These are phyloP conservation scores for Sceloporus undulatus DNA, from an alignment of 2,113 vertebrate species.

Conservation along the genomic window DNA sequence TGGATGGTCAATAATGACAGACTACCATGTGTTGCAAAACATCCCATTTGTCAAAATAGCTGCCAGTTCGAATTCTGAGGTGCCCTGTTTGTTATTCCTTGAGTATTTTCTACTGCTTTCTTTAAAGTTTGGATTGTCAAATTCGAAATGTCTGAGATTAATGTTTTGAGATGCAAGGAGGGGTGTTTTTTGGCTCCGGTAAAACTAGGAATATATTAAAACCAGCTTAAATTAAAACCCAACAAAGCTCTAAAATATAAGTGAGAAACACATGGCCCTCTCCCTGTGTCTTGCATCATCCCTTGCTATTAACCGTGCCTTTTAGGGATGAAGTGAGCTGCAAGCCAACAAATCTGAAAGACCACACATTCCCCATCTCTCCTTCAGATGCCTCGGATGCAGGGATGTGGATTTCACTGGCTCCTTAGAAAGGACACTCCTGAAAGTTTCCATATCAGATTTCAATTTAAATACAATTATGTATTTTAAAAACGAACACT, in stretches of 20 bases:
- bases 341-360: too few species aligned
- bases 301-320: too few species aligned
- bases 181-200: background rate
- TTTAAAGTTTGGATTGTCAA: background rate
- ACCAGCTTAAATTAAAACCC: background rate
- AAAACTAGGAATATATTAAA: background rate
- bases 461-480: background rate
- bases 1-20: too few species aligned
- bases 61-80: too few species aligned
- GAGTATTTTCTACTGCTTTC: too few species aligned
- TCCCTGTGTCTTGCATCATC: too few species aligned
- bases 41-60: too few species aligned
- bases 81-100: too few species aligned
- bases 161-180: background rate
- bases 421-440: background rate
- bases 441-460: background rate
- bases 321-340: too few species aligned
- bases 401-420: too few species aligned
- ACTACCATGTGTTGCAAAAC: too few species aligned
- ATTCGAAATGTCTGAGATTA: background rate
- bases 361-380: background rate
- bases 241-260: background rate
- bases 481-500: background rate
- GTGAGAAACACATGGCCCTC: too few species aligned
- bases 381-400: background rate